A percentile compares a stretch with the other conserved stretches of the same genome.
Evolutionary conservation across 1,140 invertebrate species (phyloP).

Genomic region (Zaprionus davidi): DNA sequence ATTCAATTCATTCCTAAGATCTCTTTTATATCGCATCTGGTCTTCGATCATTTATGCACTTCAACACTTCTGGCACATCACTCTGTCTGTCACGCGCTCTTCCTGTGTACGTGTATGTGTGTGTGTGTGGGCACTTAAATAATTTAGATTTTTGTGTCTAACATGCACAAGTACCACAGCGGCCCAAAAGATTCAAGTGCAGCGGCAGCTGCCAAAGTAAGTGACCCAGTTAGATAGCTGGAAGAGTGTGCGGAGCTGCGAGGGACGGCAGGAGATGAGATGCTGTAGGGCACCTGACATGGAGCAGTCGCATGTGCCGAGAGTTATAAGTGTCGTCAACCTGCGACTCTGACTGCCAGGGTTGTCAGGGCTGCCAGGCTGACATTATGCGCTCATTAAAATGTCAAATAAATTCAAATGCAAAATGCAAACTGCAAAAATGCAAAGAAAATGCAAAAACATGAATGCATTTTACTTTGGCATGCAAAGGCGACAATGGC

Average conservation of each 20-base stretch:
- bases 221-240: slow-evolving; percentile 72
- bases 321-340: slow-evolving; percentile 38
- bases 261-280: background rate
- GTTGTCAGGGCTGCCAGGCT: slow-evolving; percentile 31
- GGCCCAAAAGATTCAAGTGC: slow-evolving; percentile 81
- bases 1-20: background rate
- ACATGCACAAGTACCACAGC: slow-evolving; percentile 79
- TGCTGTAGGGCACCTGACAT: background rate
- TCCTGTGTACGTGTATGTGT: slow-evolving; percentile 12
- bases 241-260: background rate
- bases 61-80: background rate
- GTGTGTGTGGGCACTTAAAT: slow-evolving; percentile 70
- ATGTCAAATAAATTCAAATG: slow-evolving; percentile 82
- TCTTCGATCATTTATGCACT: background rate
- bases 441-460: slow-evolving; percentile 26
- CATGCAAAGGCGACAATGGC: slow-evolving; percentile 17
- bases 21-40: background rate
- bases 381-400: slow-evolving; percentile 80
- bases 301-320: slow-evolving; percentile 26
- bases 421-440: slow-evolving; percentile 14
- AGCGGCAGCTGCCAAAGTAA: slow-evolving; percentile 66
- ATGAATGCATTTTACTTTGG: slow-evolving; percentile 57
- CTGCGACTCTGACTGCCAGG: slow-evolving; percentile 36
- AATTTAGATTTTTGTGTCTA: slow-evolving; percentile 83
- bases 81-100: slow-evolving; percentile 8